These are phyloP conservation scores for Ophioninae sp. DNA, from an alignment of 2,888 invertebrate species.

Conservation along the genomic window DNA sequence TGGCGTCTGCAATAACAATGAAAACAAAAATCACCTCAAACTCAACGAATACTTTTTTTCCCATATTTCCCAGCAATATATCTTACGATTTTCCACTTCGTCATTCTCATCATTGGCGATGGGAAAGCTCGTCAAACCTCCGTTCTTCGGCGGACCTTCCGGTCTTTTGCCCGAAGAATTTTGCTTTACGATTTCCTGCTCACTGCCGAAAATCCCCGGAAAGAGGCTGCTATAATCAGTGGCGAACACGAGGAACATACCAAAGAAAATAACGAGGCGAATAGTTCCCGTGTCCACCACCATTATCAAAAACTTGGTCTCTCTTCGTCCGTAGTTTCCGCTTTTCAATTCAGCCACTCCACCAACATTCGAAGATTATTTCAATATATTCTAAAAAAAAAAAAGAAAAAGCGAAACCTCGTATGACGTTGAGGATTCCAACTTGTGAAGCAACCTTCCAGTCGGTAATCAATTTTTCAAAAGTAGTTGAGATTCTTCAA, in stretches of 20 bases:
- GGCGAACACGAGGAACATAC: conserved; percentile 83
- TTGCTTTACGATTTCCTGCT: conserved; percentile 69
- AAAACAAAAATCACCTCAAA: not conserved
- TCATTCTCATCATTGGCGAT: conserved; percentile 68
- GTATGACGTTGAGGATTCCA: not conserved
- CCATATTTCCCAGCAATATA: conserved; percentile 76
- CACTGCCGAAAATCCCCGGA: conserved; percentile 81
- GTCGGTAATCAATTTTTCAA: not conserved
- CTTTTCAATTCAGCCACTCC: not conserved
- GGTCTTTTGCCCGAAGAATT: conserved; percentile 62
- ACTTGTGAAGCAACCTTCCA: not conserved
- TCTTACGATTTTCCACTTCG: conserved; percentile 82
- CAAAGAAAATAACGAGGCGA: conserved; percentile 82
- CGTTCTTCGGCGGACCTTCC: conserved; percentile 67
- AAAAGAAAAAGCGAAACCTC: not conserved
- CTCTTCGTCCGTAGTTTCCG: conserved; percentile 1
- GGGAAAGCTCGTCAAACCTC: conserved; percentile 71
- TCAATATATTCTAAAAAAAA: not conserved
- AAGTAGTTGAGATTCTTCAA: not conserved
- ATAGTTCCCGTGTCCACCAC: conserved; percentile 79
- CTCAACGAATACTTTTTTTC: conserved; percentile 74
- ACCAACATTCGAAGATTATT: not conserved
- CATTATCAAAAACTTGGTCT: conserved; percentile 65
- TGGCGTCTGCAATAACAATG: conserved; percentile 75
- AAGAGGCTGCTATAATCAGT: conserved; percentile 83